Percentiles rank a stretch among this genome's conserved stretches.
phyloP scores from a whole-genome alignment of 2,113 vertebrate species.

The Mormyrus iriodes region DNA sequence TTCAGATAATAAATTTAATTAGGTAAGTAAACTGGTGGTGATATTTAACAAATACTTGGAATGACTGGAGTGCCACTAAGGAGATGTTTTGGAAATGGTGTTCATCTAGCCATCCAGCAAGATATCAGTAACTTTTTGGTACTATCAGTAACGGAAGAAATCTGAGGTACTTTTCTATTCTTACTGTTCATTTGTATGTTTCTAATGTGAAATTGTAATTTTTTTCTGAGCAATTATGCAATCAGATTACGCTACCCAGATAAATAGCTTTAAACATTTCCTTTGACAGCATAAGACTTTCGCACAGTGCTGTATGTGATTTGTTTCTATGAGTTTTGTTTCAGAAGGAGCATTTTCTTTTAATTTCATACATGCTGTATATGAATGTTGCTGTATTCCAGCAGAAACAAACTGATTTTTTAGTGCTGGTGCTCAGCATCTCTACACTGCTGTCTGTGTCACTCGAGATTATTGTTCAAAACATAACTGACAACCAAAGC shows the following conservation, averaged over 20 bases:
- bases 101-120: not conserved
- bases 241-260: not conserved
- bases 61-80: no score
- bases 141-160: not conserved
- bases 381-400: not conserved
- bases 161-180: not conserved
- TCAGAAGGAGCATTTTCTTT: not conserved
- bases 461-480: slow-evolving; percentile 4
- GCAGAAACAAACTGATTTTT: not conserved
- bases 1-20: no score
- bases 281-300: not conserved
- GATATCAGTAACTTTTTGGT: not conserved
- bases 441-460: not conserved
- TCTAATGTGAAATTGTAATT: not conserved
- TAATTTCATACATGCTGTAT: not conserved
- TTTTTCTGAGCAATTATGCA: not conserved
- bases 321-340: not conserved
- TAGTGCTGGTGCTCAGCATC: not conserved
- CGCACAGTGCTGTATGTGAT: not conserved
- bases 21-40: no score
- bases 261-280: not conserved
- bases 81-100: not conserved
- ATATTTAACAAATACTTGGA: no score
- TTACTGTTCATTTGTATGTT: not conserved
- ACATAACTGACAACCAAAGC: not conserved